phyloP scores from a whole-genome alignment of 2,888 invertebrate genomes.

The Agrotis ipsilon region DNA sequence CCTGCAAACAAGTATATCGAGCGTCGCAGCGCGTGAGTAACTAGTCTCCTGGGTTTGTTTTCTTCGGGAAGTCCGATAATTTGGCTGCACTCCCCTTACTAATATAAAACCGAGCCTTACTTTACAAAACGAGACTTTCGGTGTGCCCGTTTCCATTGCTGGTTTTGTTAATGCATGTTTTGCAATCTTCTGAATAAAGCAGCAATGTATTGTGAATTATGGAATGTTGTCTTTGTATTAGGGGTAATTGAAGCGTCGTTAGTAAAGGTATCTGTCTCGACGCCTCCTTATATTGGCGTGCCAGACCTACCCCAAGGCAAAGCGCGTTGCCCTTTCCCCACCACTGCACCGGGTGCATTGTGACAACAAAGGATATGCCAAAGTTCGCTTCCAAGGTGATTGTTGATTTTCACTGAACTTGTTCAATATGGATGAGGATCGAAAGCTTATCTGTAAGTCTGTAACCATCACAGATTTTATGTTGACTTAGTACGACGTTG shows the following conservation, averaged over 20 bases:
- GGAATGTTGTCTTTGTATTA: conserved; percentile 26
- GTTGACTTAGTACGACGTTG: conserved; percentile 6
- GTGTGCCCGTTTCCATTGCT: conserved; percentile 62
- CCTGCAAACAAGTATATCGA: conserved; percentile 68
- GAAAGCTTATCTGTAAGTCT: conserved; percentile 39
- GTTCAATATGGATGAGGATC: conserved; percentile 56
- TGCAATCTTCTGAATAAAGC: background rate
- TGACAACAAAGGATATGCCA: conserved; percentile 68
- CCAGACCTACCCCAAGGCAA: conserved; percentile 87
- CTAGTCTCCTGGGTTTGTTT: conserved; percentile 78
- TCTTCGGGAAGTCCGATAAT: conserved; percentile 84
- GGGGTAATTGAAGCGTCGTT: conserved; percentile 67
- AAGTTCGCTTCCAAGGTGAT: conserved; percentile 55
- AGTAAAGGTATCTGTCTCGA: conserved; percentile 77
- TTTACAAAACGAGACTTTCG: background rate
- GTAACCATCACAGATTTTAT: conserved; percentile 48
- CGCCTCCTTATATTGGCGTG: conserved; percentile 72
- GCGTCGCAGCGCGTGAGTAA: conserved; percentile 71
- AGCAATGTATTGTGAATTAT: conserved; percentile 64
- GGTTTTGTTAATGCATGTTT: conserved; percentile 6
- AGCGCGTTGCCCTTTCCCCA: conserved; percentile 75
- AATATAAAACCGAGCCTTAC: conserved; percentile 28
- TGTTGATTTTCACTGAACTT: conserved; percentile 51
- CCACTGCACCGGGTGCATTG: conserved; percentile 73
- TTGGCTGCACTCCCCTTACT: conserved; percentile 77